Base-by-base conservation (phyloP, 2,888 invertebrate species). In the Drosophila histrio region DNA sequence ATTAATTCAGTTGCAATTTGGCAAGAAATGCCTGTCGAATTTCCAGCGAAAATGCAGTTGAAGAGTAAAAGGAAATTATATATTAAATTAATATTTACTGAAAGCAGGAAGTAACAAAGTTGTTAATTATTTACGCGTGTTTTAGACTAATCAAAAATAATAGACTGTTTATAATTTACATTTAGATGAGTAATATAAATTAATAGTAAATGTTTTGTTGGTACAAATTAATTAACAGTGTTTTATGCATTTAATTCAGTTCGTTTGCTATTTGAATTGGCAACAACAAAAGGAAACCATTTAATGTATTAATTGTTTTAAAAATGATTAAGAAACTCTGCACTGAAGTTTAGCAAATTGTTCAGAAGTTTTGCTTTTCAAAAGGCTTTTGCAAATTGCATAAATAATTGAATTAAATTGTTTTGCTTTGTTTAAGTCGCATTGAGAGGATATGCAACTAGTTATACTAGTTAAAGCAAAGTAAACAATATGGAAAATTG, bases 1-100 rank as follows among this genome's bases (percentile, higher is more conserved):
- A 63, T 73, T 77, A 61, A 57, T 77, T 62, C n/a, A 13, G 4
- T 24, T 22, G 0, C 34, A 47, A 66, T 46, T 56, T 61, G 54
- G 21, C 43, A 41, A 24, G 21, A 13, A 61, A 63, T 46, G 22
- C 22, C 17, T 24, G 11, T 28, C 4, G 19, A 41, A 41, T 59
- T 41, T 21, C 19, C 44, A 32, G 17, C 22, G 3, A 28, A 49
- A 7, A 21, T 43, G 6, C 5, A 32, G 2, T 13, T 19, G 4
- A 38, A 4, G 19, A n/a, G n/a, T n/a, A n/a, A n/a, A n/a, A n/a
- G n/a, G n/a, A n/a, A n/a, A n/a, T n/a, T n/a, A n/a, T n/a, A n/a
- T n/a, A n/a, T n/a, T n/a, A n/a, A n/a, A n/a, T n/a, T n/a, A n/a
- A n/a, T n/a, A n/a, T n/a, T n/a, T n/a, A n/a, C n/a, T n/a, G n/a